These are phyloP conservation scores for Perccottus glenii DNA, from an alignment of 2,113 vertebrate species.

Conservation along the genomic window DNA sequence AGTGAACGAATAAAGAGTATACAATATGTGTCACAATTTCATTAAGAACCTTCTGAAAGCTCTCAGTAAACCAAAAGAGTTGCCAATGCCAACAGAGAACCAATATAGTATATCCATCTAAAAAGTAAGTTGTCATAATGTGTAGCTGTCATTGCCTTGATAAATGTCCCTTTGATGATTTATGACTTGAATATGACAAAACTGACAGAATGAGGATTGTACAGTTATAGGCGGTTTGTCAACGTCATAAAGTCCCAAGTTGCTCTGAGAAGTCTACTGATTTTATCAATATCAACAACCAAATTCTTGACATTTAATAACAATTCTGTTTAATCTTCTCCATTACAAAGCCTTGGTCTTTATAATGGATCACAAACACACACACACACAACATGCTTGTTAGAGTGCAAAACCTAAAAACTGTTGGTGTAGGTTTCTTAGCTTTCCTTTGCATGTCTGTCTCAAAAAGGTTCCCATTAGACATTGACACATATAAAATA, in stretches of 20 bases:
- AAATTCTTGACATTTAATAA: background rate
- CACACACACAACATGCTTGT: too few relatives aligned
- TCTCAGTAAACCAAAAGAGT: too few relatives aligned
- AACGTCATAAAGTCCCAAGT: background rate
- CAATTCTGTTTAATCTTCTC: too few relatives aligned
- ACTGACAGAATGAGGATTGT: slow-evolving; percentile 1
- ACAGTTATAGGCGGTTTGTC: slow-evolving; percentile 2
- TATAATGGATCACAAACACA: too few relatives aligned
- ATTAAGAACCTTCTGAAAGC: too few relatives aligned
- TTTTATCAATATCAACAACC: background rate
- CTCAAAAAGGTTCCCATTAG: background rate
- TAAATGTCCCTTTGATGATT: background rate
- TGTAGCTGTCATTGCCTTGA: background rate
- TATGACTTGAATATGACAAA: slow-evolving; percentile 3
- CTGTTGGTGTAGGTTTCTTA: too few relatives aligned
- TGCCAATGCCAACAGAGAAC: too few relatives aligned
- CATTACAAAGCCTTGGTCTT: too few relatives aligned
- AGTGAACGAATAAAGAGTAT: too few relatives aligned
- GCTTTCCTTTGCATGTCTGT: background rate
- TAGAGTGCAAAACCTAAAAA: too few relatives aligned
- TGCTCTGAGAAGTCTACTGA: background rate
- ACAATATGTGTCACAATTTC: too few relatives aligned
- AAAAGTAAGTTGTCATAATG: background rate
- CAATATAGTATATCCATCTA: background rate
- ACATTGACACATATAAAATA: slow-evolving; percentile 12